phyloP scores from a whole-genome alignment of 2,113 vertebrate species.

The Urocolius indicus region DNA sequence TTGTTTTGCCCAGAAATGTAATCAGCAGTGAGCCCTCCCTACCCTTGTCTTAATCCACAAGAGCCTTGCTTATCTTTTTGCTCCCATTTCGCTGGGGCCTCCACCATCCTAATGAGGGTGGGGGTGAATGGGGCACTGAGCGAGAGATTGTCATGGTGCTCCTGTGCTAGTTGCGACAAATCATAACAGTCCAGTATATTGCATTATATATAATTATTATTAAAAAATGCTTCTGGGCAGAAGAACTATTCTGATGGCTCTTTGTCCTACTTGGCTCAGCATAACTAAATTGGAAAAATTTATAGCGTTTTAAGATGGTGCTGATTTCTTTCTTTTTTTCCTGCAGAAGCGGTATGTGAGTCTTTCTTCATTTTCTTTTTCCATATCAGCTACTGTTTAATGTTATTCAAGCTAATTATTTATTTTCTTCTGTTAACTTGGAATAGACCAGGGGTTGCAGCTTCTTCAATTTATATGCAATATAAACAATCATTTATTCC shows the following conservation, averaged over 20 bases:
- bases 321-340: not conserved
- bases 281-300: not conserved
- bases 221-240: not conserved
- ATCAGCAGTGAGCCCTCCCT: too few relatives aligned
- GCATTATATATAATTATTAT: not conserved
- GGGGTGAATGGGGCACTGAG: too few relatives aligned
- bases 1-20: too few relatives aligned
- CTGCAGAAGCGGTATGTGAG: not conserved
- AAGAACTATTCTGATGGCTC: not conserved
- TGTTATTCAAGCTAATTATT: not conserved
- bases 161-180: too few relatives aligned
- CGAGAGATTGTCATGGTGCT: too few relatives aligned
- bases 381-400: not conserved
- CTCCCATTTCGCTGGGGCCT: too few relatives aligned
- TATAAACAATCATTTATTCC: not conserved
- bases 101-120: too few relatives aligned
- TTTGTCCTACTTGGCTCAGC: not conserved
- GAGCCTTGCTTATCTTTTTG: too few relatives aligned
- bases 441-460: not conserved
- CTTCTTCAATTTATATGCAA: not conserved
- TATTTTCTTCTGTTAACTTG: conserved; percentile 17
- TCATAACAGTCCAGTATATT: too few relatives aligned
- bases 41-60: too few relatives aligned
- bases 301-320: not conserved
- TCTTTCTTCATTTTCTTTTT: not conserved